Evolutionary conservation across 2,797 vertebrate species (phyloP).

Genomic region (Sylvia borin): DNA sequence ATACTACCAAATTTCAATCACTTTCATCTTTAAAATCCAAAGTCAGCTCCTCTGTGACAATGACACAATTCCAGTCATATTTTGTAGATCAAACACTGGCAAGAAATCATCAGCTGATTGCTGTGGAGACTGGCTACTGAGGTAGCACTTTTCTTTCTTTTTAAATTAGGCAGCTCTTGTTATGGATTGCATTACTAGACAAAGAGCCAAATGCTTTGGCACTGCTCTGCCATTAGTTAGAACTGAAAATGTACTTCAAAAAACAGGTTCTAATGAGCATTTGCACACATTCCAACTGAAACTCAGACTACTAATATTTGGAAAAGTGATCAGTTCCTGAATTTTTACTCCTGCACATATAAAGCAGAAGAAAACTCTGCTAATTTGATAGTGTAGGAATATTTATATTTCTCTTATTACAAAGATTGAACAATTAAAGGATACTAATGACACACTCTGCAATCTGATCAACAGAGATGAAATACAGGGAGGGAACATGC

Average conservation of each 20-base stretch:
- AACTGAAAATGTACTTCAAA: neutral
- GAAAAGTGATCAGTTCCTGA: neutral
- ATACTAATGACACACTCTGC: neutral
- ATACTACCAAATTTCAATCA: neutral
- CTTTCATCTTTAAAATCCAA: neutral
- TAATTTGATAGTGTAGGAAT: neutral
- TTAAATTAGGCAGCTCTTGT: constrained; percentile 18
- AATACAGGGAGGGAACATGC: neutral
- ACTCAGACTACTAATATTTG: neutral
- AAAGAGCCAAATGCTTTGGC: constrained; percentile 2
- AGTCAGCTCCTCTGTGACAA: neutral
- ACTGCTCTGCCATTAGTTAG: neutral
- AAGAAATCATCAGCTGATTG: neutral
- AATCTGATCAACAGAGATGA: neutral
- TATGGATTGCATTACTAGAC: neutral
- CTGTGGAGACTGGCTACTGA: neutral
- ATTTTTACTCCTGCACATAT: neutral
- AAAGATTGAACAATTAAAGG: neutral
- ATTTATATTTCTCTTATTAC: neutral
- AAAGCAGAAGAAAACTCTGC: neutral
- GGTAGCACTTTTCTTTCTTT: neutral
- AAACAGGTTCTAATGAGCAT: neutral
- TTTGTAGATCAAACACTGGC: neutral
- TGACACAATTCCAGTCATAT: neutral
- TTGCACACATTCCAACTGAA: neutral